Evolutionary conservation across 2,113 vertebrate genomes (phyloP), one percentile per base, ranked within the genome.

Genomic region (Rissa tridactyla): DNA sequence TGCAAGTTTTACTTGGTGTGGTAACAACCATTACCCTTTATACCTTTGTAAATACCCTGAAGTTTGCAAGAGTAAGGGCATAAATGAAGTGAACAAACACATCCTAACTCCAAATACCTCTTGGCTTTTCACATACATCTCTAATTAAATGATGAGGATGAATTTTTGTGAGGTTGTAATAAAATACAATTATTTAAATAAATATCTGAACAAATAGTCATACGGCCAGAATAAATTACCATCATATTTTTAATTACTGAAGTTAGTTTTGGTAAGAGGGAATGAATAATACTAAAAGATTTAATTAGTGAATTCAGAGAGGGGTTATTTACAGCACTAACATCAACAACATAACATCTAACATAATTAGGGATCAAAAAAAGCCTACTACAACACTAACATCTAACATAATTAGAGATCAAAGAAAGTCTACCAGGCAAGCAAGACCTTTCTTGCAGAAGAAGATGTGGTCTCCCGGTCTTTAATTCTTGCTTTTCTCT

Each of bases 1-100:
- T 95, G 96, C 92, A 96, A 97, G 97, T 94, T 96, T 86, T 92
- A 81, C 92, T 94, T 96, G 57, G 89, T 96, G 93, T 93, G 95
- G 92, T 96, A 96, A 96, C 78, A 90, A 91, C 70, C 87, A 79
- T 95, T 96, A 94, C 92, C 79, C 85, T 95, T 93, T 96, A 94
- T 71, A 91, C 93, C 95, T 97, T 73, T 92, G 96, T 46, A 97
- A 97, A 96, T 94, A 87, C 92, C 76, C 86, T 75, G 91, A 75
- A 84, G 72, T 94, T 96, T 0, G 23, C 80, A 92, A 88, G 58
- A 95, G 57, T 94, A 92, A 86, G 71, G 2, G 8, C 83, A 95
- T 85, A 95, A 96, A 92, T 89, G 55, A 94, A 73, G 52, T 13
- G 83, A 95, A 81, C 60, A 92, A 96, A 92, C 72, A 93, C 55